Percentiles rank a stretch among this genome's conserved stretches.
Conservation (phyloP, 1,140 invertebrate species). For the Carposina sasakii region DNA sequence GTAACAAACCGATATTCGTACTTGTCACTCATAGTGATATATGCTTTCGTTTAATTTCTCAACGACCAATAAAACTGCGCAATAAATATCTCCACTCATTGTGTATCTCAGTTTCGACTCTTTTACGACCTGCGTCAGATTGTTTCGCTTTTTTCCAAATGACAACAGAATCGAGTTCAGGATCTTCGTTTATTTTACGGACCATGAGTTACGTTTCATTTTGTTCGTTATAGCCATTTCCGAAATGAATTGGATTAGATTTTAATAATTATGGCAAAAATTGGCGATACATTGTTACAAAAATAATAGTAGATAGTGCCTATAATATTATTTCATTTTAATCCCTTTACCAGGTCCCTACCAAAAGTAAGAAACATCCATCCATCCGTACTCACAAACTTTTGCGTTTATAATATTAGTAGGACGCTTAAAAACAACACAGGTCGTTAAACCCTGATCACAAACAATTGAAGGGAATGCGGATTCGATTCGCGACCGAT, state of each 20-base stretch:
- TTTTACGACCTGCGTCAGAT: conserved; percentile 24
- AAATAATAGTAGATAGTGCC: too few relatives aligned
- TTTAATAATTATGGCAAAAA: too few relatives aligned
- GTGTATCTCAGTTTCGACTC: conserved; percentile 26
- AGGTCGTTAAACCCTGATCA: conserved; percentile 21
- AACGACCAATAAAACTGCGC: conserved; percentile 31
- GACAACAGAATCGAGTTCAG: background rate
- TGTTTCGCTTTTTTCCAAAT: conserved; percentile 11
- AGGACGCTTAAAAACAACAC: too few relatives aligned
- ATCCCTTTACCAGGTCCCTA: too few relatives aligned
- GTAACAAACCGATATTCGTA: background rate
- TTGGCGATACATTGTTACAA: too few relatives aligned
- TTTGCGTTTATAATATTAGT: too few relatives aligned
- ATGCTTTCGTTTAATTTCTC: conserved; percentile 28
- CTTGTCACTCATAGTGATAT: conserved; percentile 26
- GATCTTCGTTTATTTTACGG: background rate
- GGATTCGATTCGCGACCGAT: conserved; percentile 34
- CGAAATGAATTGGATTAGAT: too few relatives aligned
- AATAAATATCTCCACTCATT: conserved; percentile 36
- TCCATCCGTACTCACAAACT: too few relatives aligned
- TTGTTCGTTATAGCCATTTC: too few relatives aligned
- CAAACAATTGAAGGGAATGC: conserved; percentile 24
- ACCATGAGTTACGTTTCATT: too few relatives aligned
- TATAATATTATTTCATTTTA: too few relatives aligned
- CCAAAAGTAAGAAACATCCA: too few relatives aligned